phyloP scores from a whole-genome alignment of 1,140 invertebrate species.

The Aphelinus atriplicis region DNA sequence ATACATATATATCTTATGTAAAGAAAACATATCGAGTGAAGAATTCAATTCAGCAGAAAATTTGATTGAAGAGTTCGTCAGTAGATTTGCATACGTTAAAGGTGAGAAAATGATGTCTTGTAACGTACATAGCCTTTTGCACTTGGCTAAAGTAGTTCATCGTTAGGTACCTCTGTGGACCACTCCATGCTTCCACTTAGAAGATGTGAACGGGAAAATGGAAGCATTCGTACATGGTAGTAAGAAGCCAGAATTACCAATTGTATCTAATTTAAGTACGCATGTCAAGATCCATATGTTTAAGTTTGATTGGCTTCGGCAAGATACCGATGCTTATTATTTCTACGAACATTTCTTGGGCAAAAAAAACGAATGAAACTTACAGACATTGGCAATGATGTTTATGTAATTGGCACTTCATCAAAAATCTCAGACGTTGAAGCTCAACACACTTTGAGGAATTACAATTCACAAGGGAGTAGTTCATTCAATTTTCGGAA shows the following conservation, averaged over 20 bases:
- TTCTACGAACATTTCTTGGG: neutral
- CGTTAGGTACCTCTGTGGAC: constrained; percentile 39
- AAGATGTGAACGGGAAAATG: constrained; percentile 10
- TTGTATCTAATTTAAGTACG: constrained; percentile 5
- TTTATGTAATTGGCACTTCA: neutral
- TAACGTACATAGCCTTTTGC: constrained; percentile 38
- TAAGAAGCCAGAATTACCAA: constrained; percentile 11
- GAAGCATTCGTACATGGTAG: neutral
- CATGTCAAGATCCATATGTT: neutral
- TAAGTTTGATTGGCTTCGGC: neutral
- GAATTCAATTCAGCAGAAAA: constrained; percentile 18
- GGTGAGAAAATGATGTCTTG: constrained; percentile 32
- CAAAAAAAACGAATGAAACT: neutral
- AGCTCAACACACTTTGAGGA: neutral
- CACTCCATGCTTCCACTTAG: constrained; percentile 10
- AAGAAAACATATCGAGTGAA: constrained; percentile 37
- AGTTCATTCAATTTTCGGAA: constrained; percentile 9
- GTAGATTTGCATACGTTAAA: constrained; percentile 38
- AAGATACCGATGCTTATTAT: constrained; percentile 1
- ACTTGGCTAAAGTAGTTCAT: constrained; percentile 35
- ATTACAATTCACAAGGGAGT: neutral
- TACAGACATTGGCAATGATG: neutral
- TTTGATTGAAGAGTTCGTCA: constrained; percentile 36
- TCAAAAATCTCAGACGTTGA: neutral
- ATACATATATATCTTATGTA: constrained; percentile 31